Evolutionary conservation across 2,113 vertebrate genomes (phyloP).

Genomic region (Channa argus): DNA sequence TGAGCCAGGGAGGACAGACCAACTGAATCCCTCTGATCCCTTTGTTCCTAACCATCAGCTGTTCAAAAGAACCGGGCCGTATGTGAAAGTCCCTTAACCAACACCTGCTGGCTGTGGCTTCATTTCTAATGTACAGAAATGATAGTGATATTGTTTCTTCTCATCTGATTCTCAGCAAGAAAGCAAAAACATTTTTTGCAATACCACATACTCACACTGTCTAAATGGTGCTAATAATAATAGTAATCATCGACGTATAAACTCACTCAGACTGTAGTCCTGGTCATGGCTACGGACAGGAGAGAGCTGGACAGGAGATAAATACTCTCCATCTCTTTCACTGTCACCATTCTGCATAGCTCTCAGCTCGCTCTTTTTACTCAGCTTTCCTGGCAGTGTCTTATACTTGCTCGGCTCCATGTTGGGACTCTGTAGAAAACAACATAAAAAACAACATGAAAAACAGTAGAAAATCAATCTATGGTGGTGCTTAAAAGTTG

Average conservation of each 20-base stretch:
- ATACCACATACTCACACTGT: not conserved
- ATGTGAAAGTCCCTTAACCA: too few relatives aligned
- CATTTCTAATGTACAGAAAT: too few relatives aligned
- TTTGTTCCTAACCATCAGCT: too few relatives aligned
- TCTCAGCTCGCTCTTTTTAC: constrained; percentile 56
- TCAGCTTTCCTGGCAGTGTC: constrained; percentile 91
- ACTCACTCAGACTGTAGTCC: constrained; percentile 85
- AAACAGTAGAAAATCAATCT: not conserved
- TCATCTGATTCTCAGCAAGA: not conserved
- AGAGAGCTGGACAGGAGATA: constrained; percentile 61
- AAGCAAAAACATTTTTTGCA: not conserved
- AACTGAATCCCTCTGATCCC: too few relatives aligned
- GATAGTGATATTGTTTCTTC: too few relatives aligned
- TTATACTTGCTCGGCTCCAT: constrained; percentile 88
- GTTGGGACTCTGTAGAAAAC: constrained; percentile 77
- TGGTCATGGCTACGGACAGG: constrained; percentile 68
- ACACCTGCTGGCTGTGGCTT: too few relatives aligned
- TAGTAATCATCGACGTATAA: not conserved
- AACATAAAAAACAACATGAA: not conserved
- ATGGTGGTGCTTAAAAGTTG: too few relatives aligned
- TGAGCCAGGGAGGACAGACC: too few relatives aligned
- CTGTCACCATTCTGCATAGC: constrained; percentile 81
- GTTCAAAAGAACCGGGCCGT: too few relatives aligned
- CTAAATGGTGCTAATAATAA: not conserved
- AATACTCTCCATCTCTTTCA: constrained; percentile 55